Percentiles rank a stretch among this genome's conserved stretches.
Conservation (phyloP, 2,888 invertebrate species). For the Hirtodrosophila duncani region DNA sequence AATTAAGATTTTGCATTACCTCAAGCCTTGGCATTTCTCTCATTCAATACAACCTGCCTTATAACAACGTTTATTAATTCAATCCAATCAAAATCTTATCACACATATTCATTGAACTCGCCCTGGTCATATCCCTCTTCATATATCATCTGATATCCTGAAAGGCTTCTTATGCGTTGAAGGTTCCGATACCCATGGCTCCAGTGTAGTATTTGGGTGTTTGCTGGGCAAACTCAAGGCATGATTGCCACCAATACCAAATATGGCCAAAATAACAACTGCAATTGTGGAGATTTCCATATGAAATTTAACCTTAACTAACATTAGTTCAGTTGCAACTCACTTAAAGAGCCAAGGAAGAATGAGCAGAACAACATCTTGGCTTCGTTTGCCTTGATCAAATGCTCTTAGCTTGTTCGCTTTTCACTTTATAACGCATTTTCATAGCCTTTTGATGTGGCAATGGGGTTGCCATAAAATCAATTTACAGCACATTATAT, state of each 20-base stretch:
- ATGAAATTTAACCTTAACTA: no score
- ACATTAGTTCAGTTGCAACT: neutral
- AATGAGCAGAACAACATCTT: constrained; percentile 2
- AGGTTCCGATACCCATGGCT: neutral
- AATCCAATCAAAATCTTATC: neutral
- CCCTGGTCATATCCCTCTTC: neutral
- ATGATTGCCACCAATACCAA: neutral
- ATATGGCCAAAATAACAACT: constrained; percentile 8
- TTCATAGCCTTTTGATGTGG: neutral
- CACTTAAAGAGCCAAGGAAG: constrained; percentile 4
- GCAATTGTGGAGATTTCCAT: neutral
- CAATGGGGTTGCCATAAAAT: constrained; percentile 11
- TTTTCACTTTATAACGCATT: constrained; percentile 10
- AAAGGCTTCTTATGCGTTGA: constrained; percentile 11
- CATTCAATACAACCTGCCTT: no score
- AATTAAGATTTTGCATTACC: no score
- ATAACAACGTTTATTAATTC: neutral
- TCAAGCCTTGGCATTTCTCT: no score
- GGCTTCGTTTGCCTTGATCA: neutral
- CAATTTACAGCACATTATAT: constrained; percentile 29
- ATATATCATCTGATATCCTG: constrained; percentile 29
- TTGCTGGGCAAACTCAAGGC: neutral
- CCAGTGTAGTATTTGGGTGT: neutral
- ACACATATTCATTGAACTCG: neutral
- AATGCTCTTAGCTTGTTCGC: neutral